A percentile compares a stretch with the other conserved stretches of the same genome.
These are phyloP conservation scores for Anodontia alba DNA, from an alignment of 2,888 invertebrate genomes.

Conservation along the genomic window DNA sequence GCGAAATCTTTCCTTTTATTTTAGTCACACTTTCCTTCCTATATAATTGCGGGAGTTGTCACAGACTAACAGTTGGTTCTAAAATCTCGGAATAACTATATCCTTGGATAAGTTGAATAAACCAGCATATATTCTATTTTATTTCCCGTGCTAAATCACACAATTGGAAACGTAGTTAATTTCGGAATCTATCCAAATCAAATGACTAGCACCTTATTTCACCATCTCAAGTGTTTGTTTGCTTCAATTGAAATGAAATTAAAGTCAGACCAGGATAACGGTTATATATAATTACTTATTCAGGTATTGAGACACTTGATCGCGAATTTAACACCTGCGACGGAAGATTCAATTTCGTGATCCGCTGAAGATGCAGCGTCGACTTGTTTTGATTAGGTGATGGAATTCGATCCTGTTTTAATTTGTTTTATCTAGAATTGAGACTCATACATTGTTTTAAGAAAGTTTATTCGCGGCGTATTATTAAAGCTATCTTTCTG, in stretches of 20 bases:
- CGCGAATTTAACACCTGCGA: slow-evolving; percentile 19
- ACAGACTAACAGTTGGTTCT: not conserved
- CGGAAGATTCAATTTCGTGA: slow-evolving; percentile 6
- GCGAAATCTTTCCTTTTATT: slow-evolving; percentile 45
- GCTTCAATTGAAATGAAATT: slow-evolving; percentile 8
- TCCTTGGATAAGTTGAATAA: not conserved
- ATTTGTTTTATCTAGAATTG: slow-evolving; percentile 11
- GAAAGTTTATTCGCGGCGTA: slow-evolving; percentile 17
- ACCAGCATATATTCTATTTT: not conserved
- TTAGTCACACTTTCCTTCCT: slow-evolving; percentile 47
- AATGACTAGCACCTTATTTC: slow-evolving; percentile 12
- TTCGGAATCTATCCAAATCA: not conserved
- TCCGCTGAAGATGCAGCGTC: not conserved
- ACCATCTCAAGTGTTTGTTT: slow-evolving; percentile 9
- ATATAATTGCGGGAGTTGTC: slow-evolving; percentile 6
- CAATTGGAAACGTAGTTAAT: not conserved
- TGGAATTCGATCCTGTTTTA: slow-evolving; percentile 9
- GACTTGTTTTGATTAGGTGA: not conserved
- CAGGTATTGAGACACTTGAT: slow-evolving; percentile 21
- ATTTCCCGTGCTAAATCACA: not conserved
- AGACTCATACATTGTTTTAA: slow-evolving; percentile 9
- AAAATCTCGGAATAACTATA: not conserved
- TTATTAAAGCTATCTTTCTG: slow-evolving; percentile 8
- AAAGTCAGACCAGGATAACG: slow-evolving; percentile 18
- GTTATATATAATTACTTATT: slow-evolving; percentile 28